These are phyloP conservation scores for Tortrix viridana DNA, from an alignment of 2,888 invertebrate species.

Conservation along the genomic window DNA sequence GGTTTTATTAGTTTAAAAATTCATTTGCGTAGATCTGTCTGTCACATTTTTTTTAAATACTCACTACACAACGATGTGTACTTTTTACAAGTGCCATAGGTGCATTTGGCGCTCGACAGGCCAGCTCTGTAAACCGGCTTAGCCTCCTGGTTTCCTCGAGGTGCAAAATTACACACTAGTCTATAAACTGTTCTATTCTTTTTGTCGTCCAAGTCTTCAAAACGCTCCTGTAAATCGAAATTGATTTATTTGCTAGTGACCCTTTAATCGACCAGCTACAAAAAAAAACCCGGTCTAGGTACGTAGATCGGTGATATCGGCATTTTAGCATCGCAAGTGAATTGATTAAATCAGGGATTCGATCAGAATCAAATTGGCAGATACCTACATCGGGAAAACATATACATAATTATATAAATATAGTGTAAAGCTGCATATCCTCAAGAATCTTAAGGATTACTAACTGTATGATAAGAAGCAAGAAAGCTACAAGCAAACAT, in stretches of 20 bases:
- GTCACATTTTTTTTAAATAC: conserved; percentile 37
- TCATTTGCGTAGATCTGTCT: neutral
- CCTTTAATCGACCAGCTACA: no score
- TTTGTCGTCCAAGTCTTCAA: conserved; percentile 42
- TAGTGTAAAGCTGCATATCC: no score
- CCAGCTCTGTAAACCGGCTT: conserved; percentile 63
- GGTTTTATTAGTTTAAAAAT: neutral
- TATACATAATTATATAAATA: no score
- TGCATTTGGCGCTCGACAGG: conserved; percentile 63
- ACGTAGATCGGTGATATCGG: no score
- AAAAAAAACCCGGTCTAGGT: no score
- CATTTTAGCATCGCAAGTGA: no score
- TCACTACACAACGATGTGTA: conserved; percentile 63
- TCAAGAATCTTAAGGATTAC: no score
- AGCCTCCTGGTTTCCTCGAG: conserved; percentile 62
- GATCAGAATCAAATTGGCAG: no score
- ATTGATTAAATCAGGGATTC: no score
- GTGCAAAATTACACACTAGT: conserved; percentile 74
- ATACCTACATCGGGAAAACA: no score
- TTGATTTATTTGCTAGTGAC: neutral
- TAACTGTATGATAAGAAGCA: no score
- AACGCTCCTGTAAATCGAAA: conserved; percentile 50
- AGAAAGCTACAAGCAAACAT: neutral
- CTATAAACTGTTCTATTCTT: conserved; percentile 65
- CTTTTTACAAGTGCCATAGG: conserved; percentile 55